A percentile compares a stretch with the other conserved stretches of the same genome.
These are phyloP conservation scores for Nemapogon koenigi DNA, from an alignment of 2,888 invertebrate genomes.

Conservation along the genomic window DNA sequence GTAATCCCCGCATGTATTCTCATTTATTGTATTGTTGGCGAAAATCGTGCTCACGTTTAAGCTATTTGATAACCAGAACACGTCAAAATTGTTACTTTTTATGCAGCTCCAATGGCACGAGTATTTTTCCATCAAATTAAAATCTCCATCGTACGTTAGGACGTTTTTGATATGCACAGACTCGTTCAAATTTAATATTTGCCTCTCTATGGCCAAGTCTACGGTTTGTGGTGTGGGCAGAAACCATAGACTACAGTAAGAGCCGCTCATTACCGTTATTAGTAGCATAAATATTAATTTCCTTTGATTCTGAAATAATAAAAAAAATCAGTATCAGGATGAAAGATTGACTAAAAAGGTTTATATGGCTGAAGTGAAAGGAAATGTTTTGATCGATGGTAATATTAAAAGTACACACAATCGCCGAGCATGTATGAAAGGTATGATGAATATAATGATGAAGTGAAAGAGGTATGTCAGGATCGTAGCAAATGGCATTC, in stretches of 20 bases:
- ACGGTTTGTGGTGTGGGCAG: slow-evolving; percentile 46
- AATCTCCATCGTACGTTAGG: slow-evolving; percentile 18
- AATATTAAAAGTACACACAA: no score
- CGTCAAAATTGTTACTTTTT: slow-evolving; percentile 25
- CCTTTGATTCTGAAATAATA: slow-evolving; percentile 54
- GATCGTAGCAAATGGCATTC: no score
- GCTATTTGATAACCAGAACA: slow-evolving; percentile 37
- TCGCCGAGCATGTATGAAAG: no score
- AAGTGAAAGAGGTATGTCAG: no score
- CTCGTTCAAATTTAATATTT: slow-evolving; percentile 41
- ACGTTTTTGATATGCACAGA: slow-evolving; percentile 30
- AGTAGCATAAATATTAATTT: slow-evolving; percentile 75
- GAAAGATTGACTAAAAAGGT: no score
- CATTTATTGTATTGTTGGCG: slow-evolving; percentile 27
- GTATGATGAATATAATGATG: no score
- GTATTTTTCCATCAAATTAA: slow-evolving; percentile 24
- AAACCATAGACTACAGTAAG: slow-evolving; percentile 75
- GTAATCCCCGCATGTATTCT: slow-evolving; percentile 35
- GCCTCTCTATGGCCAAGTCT: no score
- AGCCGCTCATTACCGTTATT: slow-evolving; percentile 69
- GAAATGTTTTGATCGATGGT: no score
- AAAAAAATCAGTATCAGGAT: no score
- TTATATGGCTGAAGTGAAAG: no score
- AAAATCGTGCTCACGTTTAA: slow-evolving; percentile 37
- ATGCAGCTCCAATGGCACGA: slow-evolving; percentile 45